Base-by-base conservation (phyloP, 2,113 vertebrate species). In the Hippoglossus stenolepis region DNA sequence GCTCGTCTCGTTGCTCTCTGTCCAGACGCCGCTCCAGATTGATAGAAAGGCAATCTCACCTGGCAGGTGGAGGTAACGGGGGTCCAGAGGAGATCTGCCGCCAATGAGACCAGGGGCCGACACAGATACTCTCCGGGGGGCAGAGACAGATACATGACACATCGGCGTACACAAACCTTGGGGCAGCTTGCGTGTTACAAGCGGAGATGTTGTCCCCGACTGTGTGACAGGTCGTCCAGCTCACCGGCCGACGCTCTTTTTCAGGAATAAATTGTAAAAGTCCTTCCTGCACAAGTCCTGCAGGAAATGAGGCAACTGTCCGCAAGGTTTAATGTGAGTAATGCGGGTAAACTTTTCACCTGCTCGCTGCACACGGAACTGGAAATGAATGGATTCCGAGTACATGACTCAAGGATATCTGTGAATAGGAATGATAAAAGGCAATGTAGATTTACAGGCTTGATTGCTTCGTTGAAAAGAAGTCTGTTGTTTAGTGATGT, bases 11-110 rank as follows among this genome's bases (percentile, higher is more conserved):
- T 59, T 60, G 58, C 26, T 67, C 68, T 80, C n/a, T 80, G 73
- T 69, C 26, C 43, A 51, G 24, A 61, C 26, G 57, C 56, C 66
- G 23, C 65, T 78, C 21, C 67, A 75, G 67, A 79, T 47, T 57
- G 28, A 79, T 63, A 49, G 51, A 79, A 59, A 79, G 61, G 53
- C 71, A 70, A 86, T 83, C 66, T 79, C 82, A 81, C 63, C 77
- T 86, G 77, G 79, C 85, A 70, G 70, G 76, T 65, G 54, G 45
- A 35, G 64, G 65, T 12, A 43, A 13, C 3, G 40, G 40, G 40
- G 40, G 40, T 43, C 40, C 3, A 3, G 76, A 8, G 4, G 47
- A 51, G 18, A 51, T 51, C 47, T 18, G 47, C 47, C 47, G 47
- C 47, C 47, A 2, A 15, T 7, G 47, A 15, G 15, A 9, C 47